Evolutionary conservation across 2,113 vertebrate genomes (phyloP).

Genomic region (Mustela lutreola): DNA sequence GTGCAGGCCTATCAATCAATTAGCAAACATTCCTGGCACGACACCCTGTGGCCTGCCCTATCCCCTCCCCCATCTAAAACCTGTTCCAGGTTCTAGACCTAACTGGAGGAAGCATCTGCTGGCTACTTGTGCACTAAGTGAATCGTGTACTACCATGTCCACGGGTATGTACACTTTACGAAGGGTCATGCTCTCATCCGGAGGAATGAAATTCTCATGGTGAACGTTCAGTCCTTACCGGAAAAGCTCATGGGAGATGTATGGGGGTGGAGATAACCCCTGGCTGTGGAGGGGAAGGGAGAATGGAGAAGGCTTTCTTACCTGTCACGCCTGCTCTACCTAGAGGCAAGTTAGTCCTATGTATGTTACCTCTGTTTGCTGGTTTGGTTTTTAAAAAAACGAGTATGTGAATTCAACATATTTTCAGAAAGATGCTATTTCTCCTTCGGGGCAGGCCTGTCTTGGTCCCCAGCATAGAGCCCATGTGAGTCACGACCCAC

Average conservation of each 20-base stretch:
- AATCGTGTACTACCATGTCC: background rate
- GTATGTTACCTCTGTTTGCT: background rate
- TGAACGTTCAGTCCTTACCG: background rate
- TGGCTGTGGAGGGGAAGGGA: background rate
- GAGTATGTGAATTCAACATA: background rate
- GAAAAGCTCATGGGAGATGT: background rate
- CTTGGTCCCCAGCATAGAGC: background rate
- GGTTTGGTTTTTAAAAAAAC: background rate
- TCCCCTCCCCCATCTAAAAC: background rate
- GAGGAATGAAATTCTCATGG: background rate
- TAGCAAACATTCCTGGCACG: constrained; percentile 1
- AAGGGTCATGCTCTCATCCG: background rate
- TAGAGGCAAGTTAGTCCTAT: background rate
- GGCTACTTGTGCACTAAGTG: background rate
- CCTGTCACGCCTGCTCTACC: background rate
- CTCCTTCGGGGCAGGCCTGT: background rate
- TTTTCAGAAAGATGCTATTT: background rate
- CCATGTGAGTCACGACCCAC: too few species aligned
- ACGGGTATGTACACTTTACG: background rate
- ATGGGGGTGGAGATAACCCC: rapidly evolving
- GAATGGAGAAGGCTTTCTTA: background rate
- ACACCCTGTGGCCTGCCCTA: background rate
- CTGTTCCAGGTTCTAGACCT: background rate
- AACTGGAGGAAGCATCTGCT: background rate
- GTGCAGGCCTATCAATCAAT: background rate